Evolutionary conservation across 2,113 vertebrate genomes (phyloP).

Genomic region (Castor canadensis): DNA sequence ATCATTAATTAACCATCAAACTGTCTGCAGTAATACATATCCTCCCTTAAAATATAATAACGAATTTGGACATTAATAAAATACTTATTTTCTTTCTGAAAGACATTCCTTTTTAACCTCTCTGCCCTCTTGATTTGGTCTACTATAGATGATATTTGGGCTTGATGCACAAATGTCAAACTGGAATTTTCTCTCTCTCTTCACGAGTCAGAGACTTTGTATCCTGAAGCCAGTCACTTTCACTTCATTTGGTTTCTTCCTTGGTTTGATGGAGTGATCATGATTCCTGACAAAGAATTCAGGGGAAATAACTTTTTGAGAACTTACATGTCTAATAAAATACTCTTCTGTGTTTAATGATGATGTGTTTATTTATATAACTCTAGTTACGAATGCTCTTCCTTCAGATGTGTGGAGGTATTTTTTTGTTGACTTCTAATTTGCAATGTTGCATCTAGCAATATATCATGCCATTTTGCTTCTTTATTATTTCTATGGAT

Average conservation of each 20-base stretch:
- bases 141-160: background rate
- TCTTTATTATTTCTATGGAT: background rate
- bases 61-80: background rate
- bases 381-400: background rate
- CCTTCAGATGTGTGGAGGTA: background rate
- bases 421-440: background rate
- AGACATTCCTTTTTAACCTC: background rate
- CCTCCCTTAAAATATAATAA: background rate
- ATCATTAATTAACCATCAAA: background rate
- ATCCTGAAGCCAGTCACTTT: background rate
- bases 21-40: background rate
- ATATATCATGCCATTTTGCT: background rate
- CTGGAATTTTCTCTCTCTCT: background rate
- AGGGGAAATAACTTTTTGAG: conserved; percentile 20
- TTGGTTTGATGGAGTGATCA: background rate
- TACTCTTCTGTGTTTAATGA: background rate
- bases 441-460: background rate
- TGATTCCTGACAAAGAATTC: conserved; percentile 35
- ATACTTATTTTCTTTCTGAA: background rate
- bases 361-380: background rate
- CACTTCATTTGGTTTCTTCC: background rate
- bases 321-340: conserved; percentile 23
- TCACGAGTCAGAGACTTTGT: conserved; percentile 29
- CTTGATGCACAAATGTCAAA: background rate
- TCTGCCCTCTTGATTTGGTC: background rate